Evolutionary conservation across 1,140 invertebrate genomes (phyloP).

Genomic region (Chionoecetes opilio): DNA sequence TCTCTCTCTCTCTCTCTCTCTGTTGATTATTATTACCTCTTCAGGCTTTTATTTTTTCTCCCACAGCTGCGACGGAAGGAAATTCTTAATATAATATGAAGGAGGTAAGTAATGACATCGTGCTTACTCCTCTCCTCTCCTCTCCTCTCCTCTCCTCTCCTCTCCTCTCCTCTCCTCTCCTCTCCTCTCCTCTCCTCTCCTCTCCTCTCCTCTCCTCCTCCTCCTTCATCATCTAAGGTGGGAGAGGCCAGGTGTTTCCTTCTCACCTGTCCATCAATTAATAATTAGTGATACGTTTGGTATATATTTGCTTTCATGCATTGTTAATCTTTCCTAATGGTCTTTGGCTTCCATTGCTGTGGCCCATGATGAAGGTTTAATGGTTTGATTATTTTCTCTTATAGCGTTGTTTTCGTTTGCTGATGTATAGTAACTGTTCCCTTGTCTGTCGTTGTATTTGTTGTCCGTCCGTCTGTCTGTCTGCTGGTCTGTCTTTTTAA

Average conservation of each 20-base stretch:
- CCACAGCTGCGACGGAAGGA: neutral
- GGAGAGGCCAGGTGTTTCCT: neutral
- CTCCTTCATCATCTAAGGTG: neutral
- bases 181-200: neutral
- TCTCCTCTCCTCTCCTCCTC: neutral
- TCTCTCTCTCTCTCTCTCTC: constrained; percentile 56
- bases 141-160: neutral
- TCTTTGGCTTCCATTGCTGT: no score
- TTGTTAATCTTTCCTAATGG: no score
- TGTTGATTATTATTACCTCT: neutral
- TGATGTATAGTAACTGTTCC: no score
- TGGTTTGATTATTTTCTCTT: no score
- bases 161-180: neutral
- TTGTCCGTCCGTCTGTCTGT: no score
- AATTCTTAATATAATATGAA: neutral
- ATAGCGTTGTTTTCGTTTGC: no score
- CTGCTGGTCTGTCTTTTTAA: no score
- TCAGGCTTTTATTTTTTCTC: neutral
- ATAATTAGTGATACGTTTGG: neutral
- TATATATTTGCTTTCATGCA: neutral
- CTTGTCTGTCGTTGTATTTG: no score
- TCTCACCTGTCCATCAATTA: constrained; percentile 9
- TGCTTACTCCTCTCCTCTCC: neutral
- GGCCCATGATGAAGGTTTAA: no score
- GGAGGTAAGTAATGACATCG: neutral